Evolutionary conservation across 2,113 vertebrate genomes (phyloP).

Genomic region (Halcyon senegalensis): DNA sequence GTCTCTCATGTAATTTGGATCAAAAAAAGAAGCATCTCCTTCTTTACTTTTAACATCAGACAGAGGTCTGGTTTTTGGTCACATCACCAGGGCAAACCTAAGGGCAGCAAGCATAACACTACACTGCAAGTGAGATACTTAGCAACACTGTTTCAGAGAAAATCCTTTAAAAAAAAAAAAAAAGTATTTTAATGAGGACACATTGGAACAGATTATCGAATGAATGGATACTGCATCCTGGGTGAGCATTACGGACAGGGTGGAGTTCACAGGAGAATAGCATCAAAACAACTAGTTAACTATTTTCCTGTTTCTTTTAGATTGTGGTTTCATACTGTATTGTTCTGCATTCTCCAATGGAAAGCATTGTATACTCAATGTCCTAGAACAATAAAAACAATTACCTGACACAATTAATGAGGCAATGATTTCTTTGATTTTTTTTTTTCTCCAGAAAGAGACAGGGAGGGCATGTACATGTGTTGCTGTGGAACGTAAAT

Average conservation of each 20-base stretch:
- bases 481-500: background rate
- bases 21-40: background rate
- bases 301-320: background rate
- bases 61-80: background rate
- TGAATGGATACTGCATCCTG: background rate
- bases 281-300: background rate
- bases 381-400: background rate
- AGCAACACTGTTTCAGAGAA: background rate
- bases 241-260: background rate
- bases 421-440: background rate
- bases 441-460: background rate
- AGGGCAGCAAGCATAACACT: background rate
- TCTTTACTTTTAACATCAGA: background rate
- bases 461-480: fast-evolving
- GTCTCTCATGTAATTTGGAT: background rate
- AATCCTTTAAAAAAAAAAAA: background rate
- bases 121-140: background rate
- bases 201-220: background rate
- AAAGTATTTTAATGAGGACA: background rate
- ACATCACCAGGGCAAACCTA: background rate
- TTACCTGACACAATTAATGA: background rate
- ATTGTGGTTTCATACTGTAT: background rate
- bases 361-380: background rate
- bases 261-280: background rate
- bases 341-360: background rate